Evolutionary conservation across 2,797 vertebrate genomes (phyloP).

Genomic region (Aphelocoma californica): DNA sequence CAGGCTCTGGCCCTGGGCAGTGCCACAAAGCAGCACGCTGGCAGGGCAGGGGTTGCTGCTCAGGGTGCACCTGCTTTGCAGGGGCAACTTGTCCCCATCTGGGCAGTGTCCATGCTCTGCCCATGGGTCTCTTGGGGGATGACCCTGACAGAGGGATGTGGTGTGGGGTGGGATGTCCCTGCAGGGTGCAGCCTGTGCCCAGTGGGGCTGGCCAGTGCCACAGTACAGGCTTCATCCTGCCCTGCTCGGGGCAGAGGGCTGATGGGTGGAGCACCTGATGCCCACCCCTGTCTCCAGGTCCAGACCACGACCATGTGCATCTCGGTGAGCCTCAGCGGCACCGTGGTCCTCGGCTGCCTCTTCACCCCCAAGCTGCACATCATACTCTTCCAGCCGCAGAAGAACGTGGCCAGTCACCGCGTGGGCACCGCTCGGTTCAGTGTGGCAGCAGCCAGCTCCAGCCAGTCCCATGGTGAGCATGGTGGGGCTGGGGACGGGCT

Average conservation of each 20-base stretch:
- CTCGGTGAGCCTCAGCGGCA: conserved; percentile 96
- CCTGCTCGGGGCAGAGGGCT: background rate
- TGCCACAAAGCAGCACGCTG: background rate
- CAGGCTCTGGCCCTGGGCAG: background rate
- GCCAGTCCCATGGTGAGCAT: conserved; percentile 86
- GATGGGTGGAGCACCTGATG: background rate
- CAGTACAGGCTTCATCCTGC: background rate
- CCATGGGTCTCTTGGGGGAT: accelerated
- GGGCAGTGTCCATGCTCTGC: background rate
- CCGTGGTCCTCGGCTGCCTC: conserved; percentile 96
- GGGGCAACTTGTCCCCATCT: too few relatives aligned
- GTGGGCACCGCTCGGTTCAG: conserved; percentile 87
- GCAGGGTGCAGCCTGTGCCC: background rate
- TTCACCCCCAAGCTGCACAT: conserved; percentile 97
- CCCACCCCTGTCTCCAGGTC: conserved; percentile 78
- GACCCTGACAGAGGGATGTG: background rate
- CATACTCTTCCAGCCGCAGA: conserved; percentile 98
- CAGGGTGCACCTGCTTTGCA: background rate
- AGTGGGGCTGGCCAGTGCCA: background rate
- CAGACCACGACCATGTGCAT: conserved; percentile 99
- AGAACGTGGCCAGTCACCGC: conserved; percentile 91
- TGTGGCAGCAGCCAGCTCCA: conserved; percentile 83
- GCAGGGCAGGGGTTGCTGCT: background rate
- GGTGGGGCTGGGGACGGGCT: background rate
- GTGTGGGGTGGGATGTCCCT: background rate